Evolutionary conservation across 2,797 vertebrate species (phyloP).

Genomic region (Artibeus jamaicensis): DNA sequence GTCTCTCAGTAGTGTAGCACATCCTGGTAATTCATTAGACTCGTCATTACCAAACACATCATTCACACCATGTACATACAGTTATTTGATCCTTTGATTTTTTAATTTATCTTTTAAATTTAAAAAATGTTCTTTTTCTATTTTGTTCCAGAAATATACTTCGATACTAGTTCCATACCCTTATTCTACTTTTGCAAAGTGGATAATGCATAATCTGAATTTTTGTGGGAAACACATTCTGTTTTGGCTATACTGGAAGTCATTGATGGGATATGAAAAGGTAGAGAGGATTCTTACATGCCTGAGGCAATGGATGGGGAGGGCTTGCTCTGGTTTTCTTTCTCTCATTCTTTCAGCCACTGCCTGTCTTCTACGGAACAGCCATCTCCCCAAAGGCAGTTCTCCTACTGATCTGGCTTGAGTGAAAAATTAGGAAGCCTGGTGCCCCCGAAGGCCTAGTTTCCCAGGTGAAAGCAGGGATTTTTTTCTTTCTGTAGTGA

Average conservation of each 20-base stretch:
- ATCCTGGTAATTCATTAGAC: neutral
- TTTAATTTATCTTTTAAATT: neutral
- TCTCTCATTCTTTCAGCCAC: neutral
- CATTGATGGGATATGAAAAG: neutral
- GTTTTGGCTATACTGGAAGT: neutral
- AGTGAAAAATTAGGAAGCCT: neutral
- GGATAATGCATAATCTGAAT: no score
- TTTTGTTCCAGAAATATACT: neutral
- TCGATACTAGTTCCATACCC: neutral
- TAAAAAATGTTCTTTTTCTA: neutral
- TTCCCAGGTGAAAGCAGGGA: neutral
- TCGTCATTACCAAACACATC: accelerated
- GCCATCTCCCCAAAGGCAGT: neutral
- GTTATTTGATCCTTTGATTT: neutral
- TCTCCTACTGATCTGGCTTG: neutral
- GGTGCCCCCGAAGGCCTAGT: neutral
- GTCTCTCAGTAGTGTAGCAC: accelerated
- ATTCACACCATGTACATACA: neutral
- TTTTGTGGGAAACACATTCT: neutral
- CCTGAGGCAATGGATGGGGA: no score
- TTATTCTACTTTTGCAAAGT: neutral
- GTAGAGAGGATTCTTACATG: neutral
- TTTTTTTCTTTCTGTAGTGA: neutral
- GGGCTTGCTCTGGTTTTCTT: neutral
- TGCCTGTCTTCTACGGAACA: accelerated